Evolutionary conservation across 2,797 vertebrate species (phyloP).

Genomic region (Limnodromus scolopaceus): DNA sequence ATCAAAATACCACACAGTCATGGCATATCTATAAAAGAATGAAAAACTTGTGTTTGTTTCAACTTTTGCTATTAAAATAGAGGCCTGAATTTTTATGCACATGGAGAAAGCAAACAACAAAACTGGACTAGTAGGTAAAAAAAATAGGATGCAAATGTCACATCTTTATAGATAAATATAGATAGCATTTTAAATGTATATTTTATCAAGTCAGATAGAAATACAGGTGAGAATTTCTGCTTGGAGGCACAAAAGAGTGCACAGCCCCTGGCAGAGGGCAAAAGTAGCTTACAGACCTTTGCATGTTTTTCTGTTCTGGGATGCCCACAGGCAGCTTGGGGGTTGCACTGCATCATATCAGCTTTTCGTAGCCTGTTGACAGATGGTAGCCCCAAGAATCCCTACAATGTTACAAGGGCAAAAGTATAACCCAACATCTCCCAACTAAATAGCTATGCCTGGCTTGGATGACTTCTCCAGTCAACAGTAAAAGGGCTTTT

Average conservation of each 20-base stretch:
- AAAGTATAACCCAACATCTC: slow-evolving; percentile 1
- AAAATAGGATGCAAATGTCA: background rate
- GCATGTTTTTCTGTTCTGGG: background rate
- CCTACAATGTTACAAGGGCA: background rate
- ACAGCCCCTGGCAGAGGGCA: slow-evolving; percentile 8
- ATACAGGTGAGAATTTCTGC: slow-evolving; percentile 34
- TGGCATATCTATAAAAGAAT: slow-evolving; percentile 86
- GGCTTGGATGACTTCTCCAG: background rate
- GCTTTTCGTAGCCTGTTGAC: slow-evolving; percentile 32
- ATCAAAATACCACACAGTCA: slow-evolving; percentile 98
- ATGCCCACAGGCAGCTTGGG: background rate
- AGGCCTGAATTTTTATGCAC: background rate
- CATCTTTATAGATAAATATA: background rate
- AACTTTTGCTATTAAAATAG: background rate
- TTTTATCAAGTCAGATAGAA: slow-evolving; percentile 4
- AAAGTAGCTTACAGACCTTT: slow-evolving; percentile 13
- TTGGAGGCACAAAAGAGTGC: slow-evolving; percentile 1
- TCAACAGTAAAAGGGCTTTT: background rate
- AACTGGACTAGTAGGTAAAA: background rate
- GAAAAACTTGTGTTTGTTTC: background rate
- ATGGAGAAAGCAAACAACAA: background rate
- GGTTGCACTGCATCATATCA: background rate
- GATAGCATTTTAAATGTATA: background rate
- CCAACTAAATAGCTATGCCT: background rate
- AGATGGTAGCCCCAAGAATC: slow-evolving; percentile 17